A percentile compares a stretch with the other conserved stretches of the same genome.
Conservation (phyloP, 23 tunicate species). For the Trididemnum clinides region DNA sequence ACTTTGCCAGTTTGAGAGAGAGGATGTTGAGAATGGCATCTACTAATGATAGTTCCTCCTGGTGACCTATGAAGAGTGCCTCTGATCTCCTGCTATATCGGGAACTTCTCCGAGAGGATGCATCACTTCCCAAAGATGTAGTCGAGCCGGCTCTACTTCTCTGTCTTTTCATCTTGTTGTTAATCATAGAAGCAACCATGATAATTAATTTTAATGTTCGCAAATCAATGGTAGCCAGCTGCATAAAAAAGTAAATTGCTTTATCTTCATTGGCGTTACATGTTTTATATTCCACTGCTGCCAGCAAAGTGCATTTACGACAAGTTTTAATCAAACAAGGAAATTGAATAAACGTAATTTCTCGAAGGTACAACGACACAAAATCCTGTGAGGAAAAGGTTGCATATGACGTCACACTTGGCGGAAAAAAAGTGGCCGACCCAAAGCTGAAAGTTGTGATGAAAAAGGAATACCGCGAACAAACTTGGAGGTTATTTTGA, state of each 20-base stretch:
- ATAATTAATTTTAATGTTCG: conserved; percentile 47
- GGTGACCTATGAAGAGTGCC: conserved; percentile 24
- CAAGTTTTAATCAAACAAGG: too few species aligned
- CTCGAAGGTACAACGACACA: too few species aligned
- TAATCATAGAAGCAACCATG: conserved; percentile 8
- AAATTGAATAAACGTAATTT: too few species aligned
- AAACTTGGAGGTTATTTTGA: too few species aligned
- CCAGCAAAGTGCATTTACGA: too few species aligned
- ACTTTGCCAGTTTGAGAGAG: conserved; percentile 56
- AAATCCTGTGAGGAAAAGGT: too few species aligned
- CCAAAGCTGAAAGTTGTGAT: too few species aligned
- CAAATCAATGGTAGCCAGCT: conserved; percentile 43
- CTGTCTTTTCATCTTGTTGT: neutral
- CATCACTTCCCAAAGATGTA: neutral
- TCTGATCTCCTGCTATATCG: conserved; percentile 73
- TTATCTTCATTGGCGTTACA: neutral
- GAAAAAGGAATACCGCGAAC: too few species aligned
- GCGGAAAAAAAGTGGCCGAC: too few species aligned
- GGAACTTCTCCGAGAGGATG: conserved; percentile 35
- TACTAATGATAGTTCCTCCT: conserved; percentile 65
- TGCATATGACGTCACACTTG: too few species aligned
- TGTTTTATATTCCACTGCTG: too few species aligned
- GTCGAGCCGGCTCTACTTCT: conserved; percentile 39
- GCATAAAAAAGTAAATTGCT: neutral
- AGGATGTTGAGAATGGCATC: conserved; percentile 49